Base-by-base conservation (phyloP, 2,113 vertebrate species). In the Myotis yumanensis region DNA sequence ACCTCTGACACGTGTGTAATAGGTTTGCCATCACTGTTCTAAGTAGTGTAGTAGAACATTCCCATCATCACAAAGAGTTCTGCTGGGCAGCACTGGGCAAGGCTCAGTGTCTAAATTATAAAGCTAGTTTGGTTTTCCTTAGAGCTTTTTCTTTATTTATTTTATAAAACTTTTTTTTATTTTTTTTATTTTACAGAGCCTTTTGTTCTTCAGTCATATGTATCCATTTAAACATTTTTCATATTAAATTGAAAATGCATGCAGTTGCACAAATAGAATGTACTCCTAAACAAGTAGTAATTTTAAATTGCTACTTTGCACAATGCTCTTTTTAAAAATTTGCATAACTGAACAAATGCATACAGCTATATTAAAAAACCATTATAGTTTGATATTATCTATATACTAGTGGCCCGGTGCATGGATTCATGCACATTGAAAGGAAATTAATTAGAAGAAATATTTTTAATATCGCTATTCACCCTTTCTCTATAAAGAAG, bases 161-260 rank as follows among this genome's bases (percentile, higher is more conserved):
- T 83, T 91, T 54, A 88, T 6, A 80, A 40, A 86, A n/a, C 3
- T n/a, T 89, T 89, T 40, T 90, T 30, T 89, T 89, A n/a, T 90
- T 30, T 40, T 18, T 83, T 95, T 79, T 35, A 88, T n/a, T 75
- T 76, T 91, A 90, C 0, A 87, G 4, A 89, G 23, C 0, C 18
- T 77, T 96, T 71, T 77, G 64, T 48, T 94, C 52, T 90, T 77
- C 3, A 83, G 77, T 72, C 11, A 25, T 59, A 81, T 64, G 6
- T 76, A 43, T 23, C 18, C 37, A 93, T 77, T 72, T 82, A 75
- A 76, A 72, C 2, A 85, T 11, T 30, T 71, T 89, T 73, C 57
- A 89, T 68, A 89, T 76, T 86, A 91, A 94, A 66, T 23, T 73
- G 16, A 94, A 95, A 82, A 88, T 66, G n/a, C 17, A 52, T 11